phyloP scores from a whole-genome alignment of 2,113 vertebrate species.

The Carassius gibelio region DNA sequence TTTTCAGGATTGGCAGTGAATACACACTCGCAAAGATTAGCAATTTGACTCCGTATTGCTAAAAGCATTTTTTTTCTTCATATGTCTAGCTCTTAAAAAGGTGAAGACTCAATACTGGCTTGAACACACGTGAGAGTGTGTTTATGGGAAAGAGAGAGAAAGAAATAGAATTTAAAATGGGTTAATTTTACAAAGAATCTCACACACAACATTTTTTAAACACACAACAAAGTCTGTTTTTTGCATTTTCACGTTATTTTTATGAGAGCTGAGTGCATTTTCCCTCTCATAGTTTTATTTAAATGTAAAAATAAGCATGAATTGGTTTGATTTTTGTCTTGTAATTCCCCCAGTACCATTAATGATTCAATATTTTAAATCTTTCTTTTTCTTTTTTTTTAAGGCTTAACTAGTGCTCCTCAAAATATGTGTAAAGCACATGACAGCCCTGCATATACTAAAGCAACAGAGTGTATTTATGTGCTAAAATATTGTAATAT shows the following conservation, averaged over 20 bases:
- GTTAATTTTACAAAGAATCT: background rate
- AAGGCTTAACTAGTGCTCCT: background rate
- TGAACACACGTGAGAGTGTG: background rate
- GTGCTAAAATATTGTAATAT: conserved; percentile 33
- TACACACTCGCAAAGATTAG: background rate
- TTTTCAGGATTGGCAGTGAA: background rate
- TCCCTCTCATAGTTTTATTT: background rate
- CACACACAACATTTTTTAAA: too few species aligned
- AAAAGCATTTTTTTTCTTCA: conserved; percentile 4
- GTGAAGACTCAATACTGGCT: background rate
- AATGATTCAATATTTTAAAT: background rate
- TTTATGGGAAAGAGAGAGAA: background rate
- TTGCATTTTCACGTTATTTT: too few species aligned
- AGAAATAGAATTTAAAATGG: background rate
- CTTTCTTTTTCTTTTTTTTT: background rate
- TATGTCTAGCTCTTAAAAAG: background rate
- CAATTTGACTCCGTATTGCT: conserved; percentile 9
- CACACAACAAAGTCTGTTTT: too few species aligned
- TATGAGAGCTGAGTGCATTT: background rate
- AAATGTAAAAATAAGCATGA: background rate
- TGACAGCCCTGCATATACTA: background rate
- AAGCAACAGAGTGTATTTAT: conserved; percentile 8
- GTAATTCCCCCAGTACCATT: background rate
- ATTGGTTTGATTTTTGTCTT: background rate
- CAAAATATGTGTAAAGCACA: background rate